Evolutionary conservation across 2,797 vertebrate species (phyloP), one percentile per base, ranked within the genome.

Genomic region (Mus minutoides): DNA sequence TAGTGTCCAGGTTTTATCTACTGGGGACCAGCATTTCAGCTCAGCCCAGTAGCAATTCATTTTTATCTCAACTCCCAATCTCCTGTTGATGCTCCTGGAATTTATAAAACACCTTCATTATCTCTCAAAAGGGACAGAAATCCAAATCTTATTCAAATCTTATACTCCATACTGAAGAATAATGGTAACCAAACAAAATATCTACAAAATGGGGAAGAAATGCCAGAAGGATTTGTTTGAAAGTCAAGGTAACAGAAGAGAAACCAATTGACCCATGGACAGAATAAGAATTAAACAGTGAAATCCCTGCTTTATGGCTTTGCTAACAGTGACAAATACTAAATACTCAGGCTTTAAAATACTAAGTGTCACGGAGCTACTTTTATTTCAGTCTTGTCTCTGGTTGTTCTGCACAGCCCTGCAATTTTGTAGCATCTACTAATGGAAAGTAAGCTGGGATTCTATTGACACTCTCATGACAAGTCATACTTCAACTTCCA

Each of bases 381-480:
- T 92, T 97, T 95, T 90, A 77, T 71, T 97, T 94, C 80, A 88
- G 22, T 37, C 93, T 94, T 29, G 96, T 13, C 92, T 97, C 89
- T 88, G 58, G 92, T 73, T 89, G 83, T 56, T 75, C 24, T 94
- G 97, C 64, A 93, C 79, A 93, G 76, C 73, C 75, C 97, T 87
- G 83, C 93, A 96, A 89, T 95, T 97, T 94, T 79, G 24, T 69
- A 83, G 92, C 92, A 80, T 75, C 83, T 95, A 52, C 95, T 97
- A 94, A 96, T 82, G 95, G 94, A 97, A 95, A 97, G 96, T 84
- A 85, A 91, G 84, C 84, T 97, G 91, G 83, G 95, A 82, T 92
- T 92, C 69, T 94, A 60, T 16, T 95, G 97, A 97, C 98, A 98
- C 97, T 4, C 94, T n/a, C 0, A 88, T 98, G 97, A 98, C 98